Evolutionary conservation across 2,797 vertebrate genomes (phyloP), one percentile per base, ranked within the genome.

Genomic region (Borostomias antarcticus): DNA sequence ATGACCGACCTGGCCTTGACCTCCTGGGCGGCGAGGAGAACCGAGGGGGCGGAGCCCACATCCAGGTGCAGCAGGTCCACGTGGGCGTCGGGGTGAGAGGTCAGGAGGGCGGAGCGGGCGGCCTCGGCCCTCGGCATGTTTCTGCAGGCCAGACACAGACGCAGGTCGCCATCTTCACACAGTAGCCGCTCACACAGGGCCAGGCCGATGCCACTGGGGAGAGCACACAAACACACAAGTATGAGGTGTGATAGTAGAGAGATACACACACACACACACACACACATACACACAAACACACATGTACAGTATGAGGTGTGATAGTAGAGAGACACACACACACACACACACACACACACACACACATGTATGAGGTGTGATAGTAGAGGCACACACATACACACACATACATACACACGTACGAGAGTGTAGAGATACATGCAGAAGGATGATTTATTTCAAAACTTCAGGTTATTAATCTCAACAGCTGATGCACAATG

Each of bases 121-220:
- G 85, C 87, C 1, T 91, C 84, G 0, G 94, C 95, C 48, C 93
- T 93, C 78, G 89, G 86, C 83, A 77, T 51, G 77, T 92, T 95
- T 33, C 96, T 93, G 82, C 97, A 98, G 1, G 94, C 95, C 86
- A 98, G 84, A 63, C 96, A 98, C 59, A 98, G 81, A 2, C 88
- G 91, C 1, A 98, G 81, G 64, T 79, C 89, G 5, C 76, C 75
- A 67, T 95, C 92, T 64, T 92, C 85, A 0, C 59, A 77, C 57
- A 98, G 92, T 53, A 98, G 90, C 66, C 96, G 88, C 70, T 89
- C 86, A 82, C 96, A 98, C 56, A 98, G 81, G 0, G 95, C 95
- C 50, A 95, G 82, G 53, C 97, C 96, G 5, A 98, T 93, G 35
- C 96, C 96, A 62, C 96, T 98, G 81, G 1, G 72, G 81, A 5